Evolutionary conservation across 2,113 vertebrate species (phyloP), one percentile per base, ranked within the genome.

Genomic region (Plectropomus leopardus): DNA sequence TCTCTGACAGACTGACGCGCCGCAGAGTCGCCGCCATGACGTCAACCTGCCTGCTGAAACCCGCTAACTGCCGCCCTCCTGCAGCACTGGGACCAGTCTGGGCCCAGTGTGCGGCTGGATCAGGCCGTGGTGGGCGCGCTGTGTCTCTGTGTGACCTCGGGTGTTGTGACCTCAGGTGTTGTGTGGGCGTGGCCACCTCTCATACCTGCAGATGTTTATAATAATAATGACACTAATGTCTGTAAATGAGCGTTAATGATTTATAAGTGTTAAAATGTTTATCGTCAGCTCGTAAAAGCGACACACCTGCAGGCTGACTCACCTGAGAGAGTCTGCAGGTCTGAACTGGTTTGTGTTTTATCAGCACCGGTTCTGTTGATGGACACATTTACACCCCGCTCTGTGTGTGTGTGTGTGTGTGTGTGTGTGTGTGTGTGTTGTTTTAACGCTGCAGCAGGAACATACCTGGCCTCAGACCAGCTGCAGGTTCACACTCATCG

Each of bases 231-330:
- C 23, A 45, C 15, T 26, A 67, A 72, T 80, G 42, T n/a, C 1
- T 45, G 4, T 68, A 21, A 58, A 40, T 71, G 0, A 67, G 36
- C 32, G 23, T 14, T 55, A 63, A 68, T 84, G 70, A 55, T 63
- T 73, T 60, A 72, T 50, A 40, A 32, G 26, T 1, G 4, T 16
- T 55, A 10, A 40, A 44, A 32, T 61, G 28, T 61, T 55, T 77
- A 19, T 26, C 19, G 28, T 72, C 30, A 1, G 10, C 34, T 16
- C 15, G 53, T 23, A 11, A 60, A 30, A 50, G 30, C 42, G 55
- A 53, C 57, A 19, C 78, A 85, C 76, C 86, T 86, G 79, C 76
- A 63, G 42, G 58, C 1, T 61, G 72, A 77, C 68, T 61, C 76
- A 76, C 80, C 76, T 72, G 75, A 57, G 69, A 9, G 67, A 59